Conservation (phyloP, 1,140 invertebrate species). For the Lutraria rhynchaena region DNA sequence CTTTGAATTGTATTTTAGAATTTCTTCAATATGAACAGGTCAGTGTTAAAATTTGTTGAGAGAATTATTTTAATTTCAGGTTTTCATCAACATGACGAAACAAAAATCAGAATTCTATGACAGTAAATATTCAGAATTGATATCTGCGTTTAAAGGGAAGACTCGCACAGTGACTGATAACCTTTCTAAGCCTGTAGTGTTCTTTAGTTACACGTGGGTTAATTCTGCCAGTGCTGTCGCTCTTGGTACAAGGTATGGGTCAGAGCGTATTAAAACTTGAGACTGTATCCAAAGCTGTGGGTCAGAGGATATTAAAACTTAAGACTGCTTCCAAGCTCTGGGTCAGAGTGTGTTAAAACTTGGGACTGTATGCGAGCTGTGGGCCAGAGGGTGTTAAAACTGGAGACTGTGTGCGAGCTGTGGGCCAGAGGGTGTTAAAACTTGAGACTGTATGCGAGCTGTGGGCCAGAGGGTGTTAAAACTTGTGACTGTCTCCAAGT, state of each 20-base stretch:
- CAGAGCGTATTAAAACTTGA: too few species aligned
- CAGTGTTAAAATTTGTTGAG: not conserved
- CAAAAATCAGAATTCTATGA: conserved; percentile 59
- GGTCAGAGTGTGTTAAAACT: too few species aligned
- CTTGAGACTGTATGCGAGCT: too few species aligned
- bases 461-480: not conserved
- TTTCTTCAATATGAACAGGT: not conserved
- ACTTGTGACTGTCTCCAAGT: not conserved
- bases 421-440: too few species aligned
- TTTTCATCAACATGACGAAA: conserved; percentile 75
- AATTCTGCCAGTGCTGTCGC: conserved; percentile 78
- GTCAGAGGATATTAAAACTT: too few species aligned
- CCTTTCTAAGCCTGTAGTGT: conserved; percentile 70
- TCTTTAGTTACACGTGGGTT: conserved; percentile 81
- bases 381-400: too few species aligned
- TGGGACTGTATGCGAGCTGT: too few species aligned
- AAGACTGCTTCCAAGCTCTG: too few species aligned
- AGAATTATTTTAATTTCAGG: conserved; percentile 53
- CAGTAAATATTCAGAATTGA: conserved; percentile 73
- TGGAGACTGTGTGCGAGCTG: too few species aligned
- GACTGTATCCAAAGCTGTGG: too few species aligned
- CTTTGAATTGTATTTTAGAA: not conserved
- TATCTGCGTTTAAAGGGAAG: conserved; percentile 63
- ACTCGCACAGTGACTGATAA: conserved; percentile 33
- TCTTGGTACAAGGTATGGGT: conserved; percentile 76